Base-by-base conservation (phyloP, 2,113 vertebrate species). In the Thermophis baileyi region DNA sequence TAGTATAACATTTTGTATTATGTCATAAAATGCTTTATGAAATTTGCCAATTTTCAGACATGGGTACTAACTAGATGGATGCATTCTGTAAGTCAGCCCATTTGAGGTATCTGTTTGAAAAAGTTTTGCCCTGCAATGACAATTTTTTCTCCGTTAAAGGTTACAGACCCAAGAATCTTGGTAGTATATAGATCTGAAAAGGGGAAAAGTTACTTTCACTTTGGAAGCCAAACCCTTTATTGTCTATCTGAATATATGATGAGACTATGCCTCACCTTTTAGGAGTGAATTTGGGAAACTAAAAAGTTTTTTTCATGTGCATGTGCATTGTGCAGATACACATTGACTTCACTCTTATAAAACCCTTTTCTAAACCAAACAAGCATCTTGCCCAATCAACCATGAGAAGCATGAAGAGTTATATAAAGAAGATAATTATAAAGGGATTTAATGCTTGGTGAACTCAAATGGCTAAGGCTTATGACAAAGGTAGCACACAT, bases 381-480 rank as follows among this genome's bases (percentile, higher is more conserved):
- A 5, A 96, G 95, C 9, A 0, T 95, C 96, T 96, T 93, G 91
- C 50, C 94, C 95, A 95, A 89, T 91, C 96, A 96, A 96, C 95
- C 96, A 96, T 91, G 95, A 96, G 95, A 51, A 95, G 95, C 97
- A 97, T 96, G 94, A 97, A 97, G 97, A 96, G 95, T 96, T 96
- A 93, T 89, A 97, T 95, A 97, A 96, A 96, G 96, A 96, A 97
- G 96, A 97, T 97, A 97, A 97, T 97, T 97, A 97, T 97, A 97
- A 97, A 96, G 95, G 97, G 97, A 97, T 97, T 97, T 97, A 96
- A 96, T 97, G 97, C 96, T 96, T 95, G 96, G 94, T 81, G 93
- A 96, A 87, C 85, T 97, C 0, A 85, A 93, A 96, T 94, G 1
- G 27, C 91, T 92, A 96, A 95, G 95, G 95, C 96, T 94, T 90